These are phyloP conservation scores for Eulemur albifrons DNA, from an alignment of 2,797 vertebrate species.

Conservation along the genomic window DNA sequence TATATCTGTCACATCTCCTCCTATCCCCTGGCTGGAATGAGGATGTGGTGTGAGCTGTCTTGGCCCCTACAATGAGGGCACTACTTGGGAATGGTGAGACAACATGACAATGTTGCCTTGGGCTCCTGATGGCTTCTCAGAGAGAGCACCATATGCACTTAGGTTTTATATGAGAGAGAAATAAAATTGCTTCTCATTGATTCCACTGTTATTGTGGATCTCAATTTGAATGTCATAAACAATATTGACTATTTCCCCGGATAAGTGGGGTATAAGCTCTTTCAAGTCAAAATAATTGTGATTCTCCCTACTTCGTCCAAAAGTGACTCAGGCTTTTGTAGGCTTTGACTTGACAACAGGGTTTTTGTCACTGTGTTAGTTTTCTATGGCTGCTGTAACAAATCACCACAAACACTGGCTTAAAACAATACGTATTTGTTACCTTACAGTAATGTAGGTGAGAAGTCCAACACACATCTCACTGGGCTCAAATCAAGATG, in stretches of 20 bases:
- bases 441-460: neutral
- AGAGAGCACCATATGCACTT: neutral
- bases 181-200: neutral
- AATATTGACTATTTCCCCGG: neutral
- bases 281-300: neutral
- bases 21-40: neutral
- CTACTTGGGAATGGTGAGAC: neutral
- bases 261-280: neutral
- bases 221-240: neutral
- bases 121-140: neutral
- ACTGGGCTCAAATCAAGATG: neutral
- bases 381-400: neutral
- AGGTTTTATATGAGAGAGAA: neutral
- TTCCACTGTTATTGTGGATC: neutral
- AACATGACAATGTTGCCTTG: neutral
- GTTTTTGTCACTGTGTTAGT: neutral
- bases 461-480: neutral
- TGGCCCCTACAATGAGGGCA: neutral
- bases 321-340: neutral
- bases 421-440: neutral
- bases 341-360: neutral
- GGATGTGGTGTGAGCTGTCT: neutral
- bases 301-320: neutral
- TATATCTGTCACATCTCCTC: neutral
- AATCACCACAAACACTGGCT: neutral